Percentiles rank a stretch among this genome's conserved stretches.
phyloP scores from a whole-genome alignment of 2,113 vertebrate genomes.

The Arizona elegans region DNA sequence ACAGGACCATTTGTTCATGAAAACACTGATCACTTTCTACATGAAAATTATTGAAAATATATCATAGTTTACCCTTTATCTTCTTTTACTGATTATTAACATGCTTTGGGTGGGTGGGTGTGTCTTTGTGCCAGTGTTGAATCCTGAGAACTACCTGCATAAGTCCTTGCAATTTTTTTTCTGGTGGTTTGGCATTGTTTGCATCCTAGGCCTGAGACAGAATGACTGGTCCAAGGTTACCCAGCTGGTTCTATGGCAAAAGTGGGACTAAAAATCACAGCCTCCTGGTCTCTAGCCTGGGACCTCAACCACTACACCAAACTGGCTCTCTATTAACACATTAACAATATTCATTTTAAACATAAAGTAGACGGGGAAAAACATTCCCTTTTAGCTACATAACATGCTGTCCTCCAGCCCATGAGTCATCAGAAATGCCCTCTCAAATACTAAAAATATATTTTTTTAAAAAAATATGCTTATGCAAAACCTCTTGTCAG shows the following conservation, averaged over 20 bases:
- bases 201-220: background rate
- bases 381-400: background rate
- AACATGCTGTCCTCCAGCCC: background rate
- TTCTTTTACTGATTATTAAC: background rate
- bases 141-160: background rate
- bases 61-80: background rate
- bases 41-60: background rate
- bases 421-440: background rate
- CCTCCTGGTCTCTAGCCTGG: background rate
- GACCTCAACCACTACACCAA: background rate
- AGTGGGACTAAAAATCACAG: background rate
- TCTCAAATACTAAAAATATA: background rate
- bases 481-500: background rate
- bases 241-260: background rate
- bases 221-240: background rate
- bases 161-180: background rate
- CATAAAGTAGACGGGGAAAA: background rate
- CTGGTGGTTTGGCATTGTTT: background rate
- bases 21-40: background rate
- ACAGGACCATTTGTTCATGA: background rate
- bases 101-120: background rate
- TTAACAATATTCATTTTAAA: background rate
- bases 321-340: background rate
- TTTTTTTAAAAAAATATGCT: background rate
- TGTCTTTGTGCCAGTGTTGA: background rate